Conservation (phyloP, 2,888 invertebrate genomes). For the Holacanthella duospinosa region DNA sequence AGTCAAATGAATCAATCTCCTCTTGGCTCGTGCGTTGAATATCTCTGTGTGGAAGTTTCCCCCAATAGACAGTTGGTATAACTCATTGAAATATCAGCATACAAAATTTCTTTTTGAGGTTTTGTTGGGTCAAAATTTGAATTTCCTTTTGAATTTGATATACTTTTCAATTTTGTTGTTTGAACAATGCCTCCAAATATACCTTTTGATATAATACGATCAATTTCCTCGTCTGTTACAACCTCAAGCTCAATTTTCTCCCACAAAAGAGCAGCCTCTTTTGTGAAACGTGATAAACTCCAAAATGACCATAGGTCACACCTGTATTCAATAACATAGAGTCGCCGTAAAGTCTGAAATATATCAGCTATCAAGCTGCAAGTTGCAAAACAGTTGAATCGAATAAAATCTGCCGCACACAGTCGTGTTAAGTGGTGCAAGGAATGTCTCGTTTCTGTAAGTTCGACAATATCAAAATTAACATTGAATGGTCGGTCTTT, state of each 20-base stretch:
- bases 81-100: not conserved
- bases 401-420: not conserved
- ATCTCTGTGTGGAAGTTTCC: not conserved
- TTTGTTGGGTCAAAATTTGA: not conserved
- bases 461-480: not conserved
- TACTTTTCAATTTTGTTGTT: not conserved
- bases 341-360: not conserved
- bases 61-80: not conserved
- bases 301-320: not conserved
- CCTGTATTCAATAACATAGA: not conserved
- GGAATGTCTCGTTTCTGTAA: no score
- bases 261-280: not conserved
- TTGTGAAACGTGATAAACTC: not conserved
- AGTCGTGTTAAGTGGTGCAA: no score
- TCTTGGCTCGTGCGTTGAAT: not conserved
- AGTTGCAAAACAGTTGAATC: not conserved
- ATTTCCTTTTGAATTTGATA: not conserved
- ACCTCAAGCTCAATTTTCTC: not conserved
- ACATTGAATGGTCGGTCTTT: not conserved
- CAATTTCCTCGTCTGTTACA: not conserved
- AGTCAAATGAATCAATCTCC: not conserved
- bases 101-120: not conserved
- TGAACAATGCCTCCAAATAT: not conserved
- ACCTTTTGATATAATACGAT: not conserved
- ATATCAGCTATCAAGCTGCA: not conserved